These are phyloP conservation scores for Coccyzus lansbergi DNA, from an alignment of 2,797 vertebrate species.

Conservation along the genomic window DNA sequence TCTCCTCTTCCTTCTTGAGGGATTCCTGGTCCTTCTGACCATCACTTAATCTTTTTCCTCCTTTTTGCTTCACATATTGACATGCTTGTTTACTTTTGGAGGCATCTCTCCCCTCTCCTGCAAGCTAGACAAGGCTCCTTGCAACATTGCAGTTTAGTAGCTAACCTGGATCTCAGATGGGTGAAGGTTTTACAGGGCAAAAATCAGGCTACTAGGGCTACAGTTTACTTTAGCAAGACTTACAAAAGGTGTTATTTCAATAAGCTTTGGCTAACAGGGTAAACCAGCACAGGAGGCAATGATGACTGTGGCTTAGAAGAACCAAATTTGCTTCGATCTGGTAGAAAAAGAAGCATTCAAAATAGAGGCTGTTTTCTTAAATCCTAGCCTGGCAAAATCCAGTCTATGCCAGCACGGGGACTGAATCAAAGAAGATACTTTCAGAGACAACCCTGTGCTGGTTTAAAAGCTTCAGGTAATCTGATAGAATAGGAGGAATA, in stretches of 20 bases:
- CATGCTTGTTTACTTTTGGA: rapidly evolving
- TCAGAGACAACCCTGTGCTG: not conserved
- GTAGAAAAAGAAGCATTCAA: not conserved
- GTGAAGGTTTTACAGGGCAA: not conserved
- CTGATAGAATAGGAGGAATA: rapidly evolving
- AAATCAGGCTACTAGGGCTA: not conserved
- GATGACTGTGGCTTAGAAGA: not conserved
- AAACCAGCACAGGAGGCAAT: not conserved
- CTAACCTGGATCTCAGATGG: not conserved
- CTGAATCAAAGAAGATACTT: not conserved
- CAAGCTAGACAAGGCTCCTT: not conserved
- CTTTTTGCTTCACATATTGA: not conserved
- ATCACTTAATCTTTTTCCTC: rapidly evolving
- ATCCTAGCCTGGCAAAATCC: not conserved
- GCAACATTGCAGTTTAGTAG: rapidly evolving
- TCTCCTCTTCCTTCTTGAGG: not conserved
- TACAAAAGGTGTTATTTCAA: not conserved
- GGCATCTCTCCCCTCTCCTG: not conserved
- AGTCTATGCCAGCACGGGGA: not conserved
- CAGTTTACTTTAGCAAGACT: not conserved
- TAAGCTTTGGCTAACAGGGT: not conserved
- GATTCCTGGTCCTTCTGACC: not conserved
- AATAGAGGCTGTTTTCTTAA: not conserved
- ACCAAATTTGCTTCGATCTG: not conserved
- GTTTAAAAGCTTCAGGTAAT: not conserved